Evolutionary conservation across 1,140 invertebrate genomes (phyloP), one percentile per base, ranked within the genome.

Genomic region (Galendromus occidentalis): DNA sequence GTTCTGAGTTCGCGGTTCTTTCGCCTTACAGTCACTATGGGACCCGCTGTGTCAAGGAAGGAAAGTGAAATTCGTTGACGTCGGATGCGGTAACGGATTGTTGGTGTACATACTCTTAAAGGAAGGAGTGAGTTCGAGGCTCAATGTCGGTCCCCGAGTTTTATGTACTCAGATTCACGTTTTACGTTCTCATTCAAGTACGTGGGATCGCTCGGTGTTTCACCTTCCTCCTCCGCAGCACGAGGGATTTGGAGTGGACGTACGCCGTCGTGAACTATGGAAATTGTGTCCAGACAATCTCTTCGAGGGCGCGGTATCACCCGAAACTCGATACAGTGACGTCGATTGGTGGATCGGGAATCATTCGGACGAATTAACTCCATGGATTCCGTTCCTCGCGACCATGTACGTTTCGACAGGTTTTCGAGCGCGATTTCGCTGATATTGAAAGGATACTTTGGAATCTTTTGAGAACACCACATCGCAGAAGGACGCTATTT

Each of bases 321-420:
- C 51, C 1, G 14, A 59, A 59, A 59, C 25, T 33, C 25, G 51
- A 1, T 59, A 29, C 22, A 39, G 33, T 39, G 14, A 84, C n/a
- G 80, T 77, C 44, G 88, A 95, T 74, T 98, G 92, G 91, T 76
- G 98, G 14, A 93, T 98, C 75, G 94, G 95, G 44, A 98, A 98
- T 80, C 95, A 98, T 79, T 94, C 91, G 44, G 95, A 98, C 80
- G 94, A 98, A 74, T 75, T 98, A 6, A 96, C 93, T 30, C 92
- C 94, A 6, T 98, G 94, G 93, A 85, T 98, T 70, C 92, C 94
- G 41, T 84, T 97, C 0, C 84, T 98, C 66, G 86, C 92, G 42
- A 82, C 87, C 0, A 82, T 33, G 55, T 14, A 30, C 42, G 65
- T 9, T 65, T 20, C n/a, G 5, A 12, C 7, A 7, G 20, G 12